Evolutionary conservation across 2,113 vertebrate genomes (phyloP).

Genomic region (Prunella himalayana): DNA sequence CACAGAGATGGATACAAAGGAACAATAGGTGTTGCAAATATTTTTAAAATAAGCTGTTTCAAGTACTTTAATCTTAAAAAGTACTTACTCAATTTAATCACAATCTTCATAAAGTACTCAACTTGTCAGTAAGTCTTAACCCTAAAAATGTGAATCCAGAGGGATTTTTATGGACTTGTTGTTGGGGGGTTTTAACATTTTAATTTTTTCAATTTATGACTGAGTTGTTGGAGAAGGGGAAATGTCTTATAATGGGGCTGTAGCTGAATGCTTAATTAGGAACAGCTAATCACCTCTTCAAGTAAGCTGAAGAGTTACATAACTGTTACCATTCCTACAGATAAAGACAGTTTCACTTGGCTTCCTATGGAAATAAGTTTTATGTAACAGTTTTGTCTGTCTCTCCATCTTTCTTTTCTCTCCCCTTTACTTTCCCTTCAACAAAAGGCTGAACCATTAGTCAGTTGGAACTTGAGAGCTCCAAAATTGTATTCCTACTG

Average conservation of each 20-base stretch:
- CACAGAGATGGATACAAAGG: conserved; percentile 15
- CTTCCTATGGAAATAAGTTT: conserved; percentile 49
- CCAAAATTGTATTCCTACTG: background rate
- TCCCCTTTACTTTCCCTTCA: background rate
- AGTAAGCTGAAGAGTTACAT: conserved; percentile 27
- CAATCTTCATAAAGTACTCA: background rate
- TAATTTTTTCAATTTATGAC: background rate
- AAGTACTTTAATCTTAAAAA: conserved; percentile 48
- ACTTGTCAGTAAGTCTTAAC: conserved; percentile 36
- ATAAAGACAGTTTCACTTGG: conserved; percentile 40
- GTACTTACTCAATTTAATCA: conserved; percentile 34
- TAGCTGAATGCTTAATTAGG: conserved; percentile 29
- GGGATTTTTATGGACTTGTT: background rate
- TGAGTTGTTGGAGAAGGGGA: background rate
- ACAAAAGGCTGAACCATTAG: conserved; percentile 8
- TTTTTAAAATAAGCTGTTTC: conserved; percentile 4
- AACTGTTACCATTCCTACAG: conserved; percentile 37
- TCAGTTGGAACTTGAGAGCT: background rate
- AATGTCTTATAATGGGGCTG: background rate
- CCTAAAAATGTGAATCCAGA: background rate
- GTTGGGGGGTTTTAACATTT: background rate
- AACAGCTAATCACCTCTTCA: conserved; percentile 42
- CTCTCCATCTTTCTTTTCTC: conserved; percentile 16
- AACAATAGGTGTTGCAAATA: conserved; percentile 23
- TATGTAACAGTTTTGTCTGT: conserved; percentile 40